Base-by-base conservation (phyloP, 2,797 vertebrate species). In the Phyllotis vaccarum region DNA sequence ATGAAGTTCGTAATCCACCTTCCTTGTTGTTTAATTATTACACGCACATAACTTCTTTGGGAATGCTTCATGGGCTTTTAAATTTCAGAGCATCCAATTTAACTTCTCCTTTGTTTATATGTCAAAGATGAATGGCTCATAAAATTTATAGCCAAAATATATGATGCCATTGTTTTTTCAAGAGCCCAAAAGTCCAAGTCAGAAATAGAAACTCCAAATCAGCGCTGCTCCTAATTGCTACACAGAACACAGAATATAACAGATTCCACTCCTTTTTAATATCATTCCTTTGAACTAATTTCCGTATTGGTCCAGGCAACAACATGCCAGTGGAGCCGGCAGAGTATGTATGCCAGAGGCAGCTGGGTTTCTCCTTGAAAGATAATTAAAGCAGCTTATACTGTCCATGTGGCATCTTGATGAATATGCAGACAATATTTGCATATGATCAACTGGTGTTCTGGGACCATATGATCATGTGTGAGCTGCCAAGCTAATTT, bases 391-490 rank as follows among this genome's bases (percentile, higher is more conserved):
- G 94, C 94, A 85, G 91, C 91, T 95, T 89, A 37, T 80, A 13
- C 86, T 90, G 94, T 75, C 96, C 92, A 7, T 93, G 95, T 87
- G 88, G 91, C 43, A 37, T 95, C 86, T 75, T 70, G 90, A 96
- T 89, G 95, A 95, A 86, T 96, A 91, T 95, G 92, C 85, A 95
- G 82, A 72, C 94, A 72, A 21, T 93, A 94, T 96, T 93, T 96
- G 90, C 94, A 88, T 96, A 64, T 64, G 92, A 95, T 95, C 95
- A 83, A 40, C 93, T 86, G 88, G 70, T 79, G 34, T 85, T 86
- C 95, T 68, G 49, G 56, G 68, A 86, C 88, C 89, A 64, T 68
- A 75, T 37, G 94, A 96, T 87, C 95, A 19, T 54, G 49, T 40
- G 52, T n/a, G 66, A 34, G 70, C 80, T 91, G 82, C 96, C 94